Conservation (phyloP, 2,113 vertebrate genomes). For the Eira barbara region DNA sequence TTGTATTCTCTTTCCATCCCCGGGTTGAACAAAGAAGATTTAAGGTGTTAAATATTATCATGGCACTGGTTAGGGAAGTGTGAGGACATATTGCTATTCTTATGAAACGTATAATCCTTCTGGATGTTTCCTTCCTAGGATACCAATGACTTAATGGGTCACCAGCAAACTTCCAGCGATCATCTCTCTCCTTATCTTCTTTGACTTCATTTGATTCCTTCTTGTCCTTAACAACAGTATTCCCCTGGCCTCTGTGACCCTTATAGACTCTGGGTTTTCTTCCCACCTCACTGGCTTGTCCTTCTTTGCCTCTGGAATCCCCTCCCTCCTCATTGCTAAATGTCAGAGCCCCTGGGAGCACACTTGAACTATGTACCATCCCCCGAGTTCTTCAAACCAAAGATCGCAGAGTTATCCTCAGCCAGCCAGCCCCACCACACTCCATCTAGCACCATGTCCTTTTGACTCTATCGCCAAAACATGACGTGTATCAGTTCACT, state of each 20-base stretch:
- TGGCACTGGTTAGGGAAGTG: not conserved
- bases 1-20: not conserved
- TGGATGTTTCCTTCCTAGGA: not conserved
- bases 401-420: not conserved
- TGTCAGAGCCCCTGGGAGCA: not conserved
- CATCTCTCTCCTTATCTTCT: not conserved
- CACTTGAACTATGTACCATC: not conserved
- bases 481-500: not conserved
- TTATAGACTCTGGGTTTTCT: not conserved
- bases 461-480: not conserved
- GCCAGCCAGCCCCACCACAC: not conserved
- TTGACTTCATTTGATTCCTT: not conserved
- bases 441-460: not conserved
- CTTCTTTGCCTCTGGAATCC: not conserved
- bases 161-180: not conserved
- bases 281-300: not conserved
- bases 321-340: not conserved
- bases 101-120: not conserved
- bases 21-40: not conserved
- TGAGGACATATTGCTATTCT: not conserved
- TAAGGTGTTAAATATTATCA: not conserved
- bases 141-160: not conserved
- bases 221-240: not conserved
- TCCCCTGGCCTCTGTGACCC: not conserved
- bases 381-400: not conserved